phyloP scores from a whole-genome alignment of 2,888 invertebrate genomes.

The Stenotaenia linearis region DNA sequence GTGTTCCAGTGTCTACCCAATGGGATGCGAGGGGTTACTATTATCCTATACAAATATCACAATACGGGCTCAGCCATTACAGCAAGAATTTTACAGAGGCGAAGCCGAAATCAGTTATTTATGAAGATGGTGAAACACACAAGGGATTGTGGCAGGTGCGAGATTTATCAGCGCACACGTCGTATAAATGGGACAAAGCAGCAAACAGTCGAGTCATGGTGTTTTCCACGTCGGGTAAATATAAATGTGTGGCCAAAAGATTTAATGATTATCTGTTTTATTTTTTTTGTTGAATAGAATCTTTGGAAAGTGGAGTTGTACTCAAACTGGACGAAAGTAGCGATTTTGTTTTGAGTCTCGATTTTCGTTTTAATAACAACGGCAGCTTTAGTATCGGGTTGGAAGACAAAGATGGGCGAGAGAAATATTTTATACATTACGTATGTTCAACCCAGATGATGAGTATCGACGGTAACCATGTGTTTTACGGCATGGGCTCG shows the following conservation, averaged over 20 bases:
- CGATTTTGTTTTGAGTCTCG: conserved; percentile 66
- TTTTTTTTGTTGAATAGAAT: conserved; percentile 31
- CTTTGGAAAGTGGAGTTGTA: conserved; percentile 40
- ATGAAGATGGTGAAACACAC: conserved; percentile 70
- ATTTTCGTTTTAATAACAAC: conserved; percentile 64
- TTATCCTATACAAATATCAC: conserved; percentile 98
- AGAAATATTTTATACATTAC: conserved; percentile 75
- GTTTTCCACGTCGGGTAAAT: conserved; percentile 36
- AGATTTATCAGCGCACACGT: conserved; percentile 17
- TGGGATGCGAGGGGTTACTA: conserved; percentile 95
- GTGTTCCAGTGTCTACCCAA: conserved; percentile 88
- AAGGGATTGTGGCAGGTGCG: conserved; percentile 34
- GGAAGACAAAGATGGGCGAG: conserved; percentile 62
- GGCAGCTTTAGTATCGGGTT: conserved; percentile 74
- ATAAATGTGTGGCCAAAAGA: neutral
- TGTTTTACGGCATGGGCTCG: conserved; percentile 74
- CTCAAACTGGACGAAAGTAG: conserved; percentile 62
- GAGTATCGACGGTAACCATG: conserved; percentile 62
- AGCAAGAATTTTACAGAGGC: conserved; percentile 87
- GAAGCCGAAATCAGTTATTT: conserved; percentile 63
- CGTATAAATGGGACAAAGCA: conserved; percentile 31
- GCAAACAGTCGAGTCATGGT: conserved; percentile 30
- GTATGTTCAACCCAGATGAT: conserved; percentile 68
- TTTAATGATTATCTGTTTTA: neutral
- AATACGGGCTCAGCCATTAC: conserved; percentile 95